These are phyloP conservation scores for Tubulanus polymorphus DNA, from an alignment of 2,888 invertebrate genomes.

Conservation along the genomic window DNA sequence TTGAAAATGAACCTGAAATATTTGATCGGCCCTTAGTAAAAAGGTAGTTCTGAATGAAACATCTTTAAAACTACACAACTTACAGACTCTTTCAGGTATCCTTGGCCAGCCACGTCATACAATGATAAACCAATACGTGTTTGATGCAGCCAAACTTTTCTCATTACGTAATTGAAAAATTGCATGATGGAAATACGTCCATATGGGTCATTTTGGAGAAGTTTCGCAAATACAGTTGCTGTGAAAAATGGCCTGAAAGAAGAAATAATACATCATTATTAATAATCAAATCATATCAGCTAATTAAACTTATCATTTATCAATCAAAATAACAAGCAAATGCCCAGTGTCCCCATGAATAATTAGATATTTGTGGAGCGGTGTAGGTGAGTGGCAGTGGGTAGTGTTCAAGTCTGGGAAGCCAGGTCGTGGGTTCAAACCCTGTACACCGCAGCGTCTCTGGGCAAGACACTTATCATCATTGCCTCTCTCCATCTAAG, in stretches of 20 bases:
- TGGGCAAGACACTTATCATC: too few species aligned
- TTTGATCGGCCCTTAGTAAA: background rate
- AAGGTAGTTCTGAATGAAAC: background rate
- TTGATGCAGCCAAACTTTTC: conserved; percentile 91
- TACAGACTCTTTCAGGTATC: conserved; percentile 79
- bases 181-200: conserved; percentile 84
- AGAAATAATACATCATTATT: background rate
- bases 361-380: too few species aligned
- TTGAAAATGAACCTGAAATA: too few species aligned
- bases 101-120: conserved; percentile 89
- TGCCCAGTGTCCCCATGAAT: too few species aligned
- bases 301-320: too few species aligned
- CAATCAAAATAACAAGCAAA: too few species aligned
- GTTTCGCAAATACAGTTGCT: conserved; percentile 79
- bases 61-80: conserved; percentile 24
- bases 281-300: too few species aligned
- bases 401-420: too few species aligned
- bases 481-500: too few species aligned
- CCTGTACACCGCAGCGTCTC: too few species aligned
- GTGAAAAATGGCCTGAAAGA: conserved; percentile 71
- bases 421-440: too few species aligned
- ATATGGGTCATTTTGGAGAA: conserved; percentile 80
- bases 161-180: conserved; percentile 89
- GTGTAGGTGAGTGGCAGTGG: too few species aligned
- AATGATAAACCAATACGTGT: conserved; percentile 88